These are phyloP conservation scores for Sander vitreus DNA, from an alignment of 2,113 vertebrate genomes.

Conservation along the genomic window DNA sequence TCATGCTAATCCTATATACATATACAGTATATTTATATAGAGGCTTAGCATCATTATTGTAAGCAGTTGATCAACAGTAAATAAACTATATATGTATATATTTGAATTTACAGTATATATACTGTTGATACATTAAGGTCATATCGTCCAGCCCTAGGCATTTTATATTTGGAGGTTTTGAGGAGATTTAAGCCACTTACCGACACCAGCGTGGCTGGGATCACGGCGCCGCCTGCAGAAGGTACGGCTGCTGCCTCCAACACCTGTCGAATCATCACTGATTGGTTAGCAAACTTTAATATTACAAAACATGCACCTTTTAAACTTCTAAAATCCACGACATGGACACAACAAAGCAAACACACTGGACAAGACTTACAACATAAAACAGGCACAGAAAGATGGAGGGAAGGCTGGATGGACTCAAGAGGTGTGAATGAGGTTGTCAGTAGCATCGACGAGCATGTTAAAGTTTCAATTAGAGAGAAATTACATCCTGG, in stretches of 20 bases:
- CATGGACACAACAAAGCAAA: neutral
- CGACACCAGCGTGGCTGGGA: slow-evolving; percentile 79
- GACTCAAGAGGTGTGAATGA: slow-evolving; percentile 33
- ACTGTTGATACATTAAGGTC: too few species aligned
- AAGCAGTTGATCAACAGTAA: too few species aligned
- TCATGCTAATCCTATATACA: too few species aligned
- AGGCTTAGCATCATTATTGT: too few species aligned
- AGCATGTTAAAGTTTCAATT: slow-evolving; percentile 30
- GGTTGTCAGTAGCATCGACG: slow-evolving; percentile 23
- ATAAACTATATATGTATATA: too few species aligned
- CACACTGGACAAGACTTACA: slow-evolving; percentile 3
- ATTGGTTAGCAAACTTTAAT: slow-evolving; percentile 12
- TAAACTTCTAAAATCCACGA: neutral
- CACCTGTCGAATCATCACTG: slow-evolving; percentile 58
- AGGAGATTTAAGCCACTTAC: slow-evolving; percentile 65
- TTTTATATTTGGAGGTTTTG: neutral
- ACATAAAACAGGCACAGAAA: slow-evolving; percentile 7
- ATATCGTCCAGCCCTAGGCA: too few species aligned
- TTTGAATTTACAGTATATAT: too few species aligned
- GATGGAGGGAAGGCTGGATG: slow-evolving; percentile 31
- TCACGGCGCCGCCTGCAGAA: slow-evolving; percentile 55
- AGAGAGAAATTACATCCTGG: slow-evolving; percentile 24
- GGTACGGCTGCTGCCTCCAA: slow-evolving; percentile 68
- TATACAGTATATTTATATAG: too few species aligned
- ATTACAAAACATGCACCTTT: neutral